Evolutionary conservation across 2,797 vertebrate genomes (phyloP).

Genomic region (Sebastes minor): DNA sequence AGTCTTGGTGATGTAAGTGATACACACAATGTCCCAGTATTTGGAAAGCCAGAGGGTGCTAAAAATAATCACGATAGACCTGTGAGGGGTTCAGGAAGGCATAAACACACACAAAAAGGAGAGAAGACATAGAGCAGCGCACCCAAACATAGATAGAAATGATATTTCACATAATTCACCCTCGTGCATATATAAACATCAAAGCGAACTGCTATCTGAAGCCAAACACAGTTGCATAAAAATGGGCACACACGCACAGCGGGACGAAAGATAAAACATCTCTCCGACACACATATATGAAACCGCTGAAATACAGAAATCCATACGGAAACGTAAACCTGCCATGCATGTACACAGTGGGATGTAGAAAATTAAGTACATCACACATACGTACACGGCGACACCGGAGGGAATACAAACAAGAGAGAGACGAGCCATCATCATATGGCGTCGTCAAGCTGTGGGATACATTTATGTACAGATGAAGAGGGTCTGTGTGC

Average conservation of each 20-base stretch:
- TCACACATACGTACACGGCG: constrained; percentile 1
- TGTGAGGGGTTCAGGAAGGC: constrained; percentile 20
- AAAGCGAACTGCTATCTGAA: constrained; percentile 28
- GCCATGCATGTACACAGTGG: constrained; percentile 31
- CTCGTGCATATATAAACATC: constrained; percentile 27
- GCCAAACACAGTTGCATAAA: constrained; percentile 29
- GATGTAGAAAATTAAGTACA: constrained; percentile 52
- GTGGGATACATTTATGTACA: constrained; percentile 27
- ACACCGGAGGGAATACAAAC: constrained; percentile 53
- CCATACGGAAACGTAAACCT: constrained; percentile 26
- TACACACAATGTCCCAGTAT: constrained; percentile 24
- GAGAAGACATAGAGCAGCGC: neutral
- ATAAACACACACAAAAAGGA: neutral
- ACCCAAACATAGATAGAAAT: constrained; percentile 28
- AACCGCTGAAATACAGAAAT: constrained; percentile 17
- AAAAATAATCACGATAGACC: constrained; percentile 32
- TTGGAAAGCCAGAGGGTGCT: constrained; percentile 28
- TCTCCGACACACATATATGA: neutral
- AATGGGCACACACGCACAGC: constrained; percentile 22
- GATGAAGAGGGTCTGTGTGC: constrained; percentile 36
- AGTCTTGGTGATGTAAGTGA: constrained; percentile 45
- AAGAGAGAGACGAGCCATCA: constrained; percentile 38
- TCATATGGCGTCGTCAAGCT: constrained; percentile 35
- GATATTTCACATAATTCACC: constrained; percentile 37
- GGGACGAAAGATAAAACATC: constrained; percentile 50